Conservation (phyloP, 92 coral and sea anemone species). For the Montipora capitata region DNA sequence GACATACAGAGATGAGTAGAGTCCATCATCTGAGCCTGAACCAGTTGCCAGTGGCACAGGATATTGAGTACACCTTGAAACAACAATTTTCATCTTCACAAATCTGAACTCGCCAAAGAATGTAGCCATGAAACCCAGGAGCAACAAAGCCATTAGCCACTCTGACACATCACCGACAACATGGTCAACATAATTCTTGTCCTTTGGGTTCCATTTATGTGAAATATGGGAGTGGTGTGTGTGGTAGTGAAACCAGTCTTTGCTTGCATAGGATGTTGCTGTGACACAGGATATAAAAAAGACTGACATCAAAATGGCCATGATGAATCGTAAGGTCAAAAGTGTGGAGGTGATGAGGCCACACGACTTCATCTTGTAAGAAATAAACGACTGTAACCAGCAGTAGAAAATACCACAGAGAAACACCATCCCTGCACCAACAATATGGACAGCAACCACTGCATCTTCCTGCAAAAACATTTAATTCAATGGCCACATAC, state of each 20-base stretch:
- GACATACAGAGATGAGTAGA: conserved; percentile 19
- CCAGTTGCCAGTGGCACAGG: conserved; percentile 80
- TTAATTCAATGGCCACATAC: too few relatives aligned
- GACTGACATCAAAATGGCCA: conserved; percentile 48
- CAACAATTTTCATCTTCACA: conserved; percentile 80
- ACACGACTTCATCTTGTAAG: conserved; percentile 90
- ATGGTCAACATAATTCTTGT: conserved; percentile 75
- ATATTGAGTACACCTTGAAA: conserved; percentile 71
- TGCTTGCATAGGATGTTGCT: conserved; percentile 47
- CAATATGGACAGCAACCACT: conserved; percentile 62
- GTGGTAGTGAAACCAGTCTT: conserved; percentile 42
- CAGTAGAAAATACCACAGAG: conserved; percentile 82
- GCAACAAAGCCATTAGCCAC: conserved; percentile 83
- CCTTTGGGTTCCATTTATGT: conserved; percentile 75
- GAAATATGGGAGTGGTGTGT: conserved; percentile 9
- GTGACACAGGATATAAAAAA: conserved; percentile 67
- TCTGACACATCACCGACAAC: conserved; percentile 82
- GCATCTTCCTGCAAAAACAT: conserved; percentile 65
- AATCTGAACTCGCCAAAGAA: conserved; percentile 91
- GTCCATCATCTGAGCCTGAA: conserved; percentile 35
- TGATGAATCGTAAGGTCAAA: conserved; percentile 64
- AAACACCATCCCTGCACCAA: conserved; percentile 86
- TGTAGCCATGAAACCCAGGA: conserved; percentile 81
- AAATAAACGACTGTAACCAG: conserved; percentile 86
- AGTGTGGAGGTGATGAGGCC: conserved; percentile 89